phyloP scores from a whole-genome alignment of 2,888 invertebrate genomes.

The Bombyx huttoni region DNA sequence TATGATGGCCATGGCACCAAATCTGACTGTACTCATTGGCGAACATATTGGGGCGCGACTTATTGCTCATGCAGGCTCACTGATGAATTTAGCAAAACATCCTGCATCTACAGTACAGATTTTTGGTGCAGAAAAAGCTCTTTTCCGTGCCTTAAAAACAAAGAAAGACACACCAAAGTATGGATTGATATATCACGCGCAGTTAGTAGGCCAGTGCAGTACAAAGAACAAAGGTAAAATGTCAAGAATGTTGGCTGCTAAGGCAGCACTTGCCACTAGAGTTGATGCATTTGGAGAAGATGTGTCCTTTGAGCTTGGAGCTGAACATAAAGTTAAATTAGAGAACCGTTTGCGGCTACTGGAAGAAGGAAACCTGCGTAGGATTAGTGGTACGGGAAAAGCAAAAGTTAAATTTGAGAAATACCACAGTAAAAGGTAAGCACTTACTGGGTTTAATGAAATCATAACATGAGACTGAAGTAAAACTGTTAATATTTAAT shows the following conservation, averaged over 20 bases:
- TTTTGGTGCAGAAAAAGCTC: constrained; percentile 97
- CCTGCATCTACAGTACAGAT: constrained; percentile 99
- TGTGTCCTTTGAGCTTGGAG: constrained; percentile 84
- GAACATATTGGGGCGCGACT: constrained; percentile 97
- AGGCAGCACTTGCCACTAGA: constrained; percentile 92
- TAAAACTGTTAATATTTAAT: no score
- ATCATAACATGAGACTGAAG: not conserved
- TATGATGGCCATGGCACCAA: constrained; percentile 99
- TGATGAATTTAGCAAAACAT: constrained; percentile 96
- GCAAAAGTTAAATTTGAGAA: constrained; percentile 93
- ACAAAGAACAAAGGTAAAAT: constrained; percentile 94
- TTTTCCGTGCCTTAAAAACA: constrained; percentile 96
- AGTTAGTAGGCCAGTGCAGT: constrained; percentile 90
- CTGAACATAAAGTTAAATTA: constrained; percentile 90
- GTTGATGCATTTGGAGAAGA: constrained; percentile 98
- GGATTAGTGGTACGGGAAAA: constrained; percentile 91
- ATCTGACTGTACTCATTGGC: constrained; percentile 94
- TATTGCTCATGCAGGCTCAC: constrained; percentile 97
- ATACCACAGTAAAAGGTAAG: constrained; percentile 85
- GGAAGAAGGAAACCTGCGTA: constrained; percentile 87
- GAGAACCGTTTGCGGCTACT: constrained; percentile 84
- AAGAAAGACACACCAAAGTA: constrained; percentile 99
- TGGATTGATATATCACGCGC: constrained; percentile 97
- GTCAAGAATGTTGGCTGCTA: constrained; percentile 97
- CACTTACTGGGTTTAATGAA: not conserved